Evolutionary conservation across 2,113 vertebrate species (phyloP), one percentile per base, ranked within the genome.

Genomic region (Elgaria multicarinata): DNA sequence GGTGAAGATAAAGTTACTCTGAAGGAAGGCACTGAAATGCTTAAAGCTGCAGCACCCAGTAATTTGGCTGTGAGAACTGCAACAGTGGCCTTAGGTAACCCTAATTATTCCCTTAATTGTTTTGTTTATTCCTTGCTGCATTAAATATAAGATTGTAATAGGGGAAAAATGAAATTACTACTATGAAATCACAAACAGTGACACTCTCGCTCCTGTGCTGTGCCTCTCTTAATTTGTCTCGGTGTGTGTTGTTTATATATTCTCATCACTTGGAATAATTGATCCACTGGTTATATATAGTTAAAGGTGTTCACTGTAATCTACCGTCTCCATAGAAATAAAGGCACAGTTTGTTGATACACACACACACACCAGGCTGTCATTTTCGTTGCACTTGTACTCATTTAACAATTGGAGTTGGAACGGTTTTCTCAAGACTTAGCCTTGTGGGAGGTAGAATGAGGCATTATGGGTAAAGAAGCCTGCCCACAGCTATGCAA

Each of bases 21-120:
- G 36, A 80, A 62, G 64, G 13, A 87, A 69, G 44, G 20, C 69
- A 85, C 74, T 83, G 69, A 39, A 87, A 84, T 67, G 72, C 31
- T 89, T 91, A 91, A 92, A 89, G 53, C 12, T 1, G 83, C 1
- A 71, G 66, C 88, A 78, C 0, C 0, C 33, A 86, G 2, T 5
- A 16, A 33, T 66, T 87, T 13, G 82, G 3, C 55, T 76, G 66
- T 66, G 8, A 87, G 31, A 39, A 31, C 44, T 13, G 46, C 16
- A 14, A 55, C 46, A 6, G 24, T 44, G 36, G 42, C 44, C 74
- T 89, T 55, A 67, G 42, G 58, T 87, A 87, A 87, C 75, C 75
- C 62, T n/a, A 66, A 85, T 77, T 78, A 69, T 85, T 55, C 26
- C 26, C n/a, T 10, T 85, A 89, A 79, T 89, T 78, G 62, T 78